Evolutionary conservation across 2,113 vertebrate species (phyloP).

Genomic region (Bubo bubo): DNA sequence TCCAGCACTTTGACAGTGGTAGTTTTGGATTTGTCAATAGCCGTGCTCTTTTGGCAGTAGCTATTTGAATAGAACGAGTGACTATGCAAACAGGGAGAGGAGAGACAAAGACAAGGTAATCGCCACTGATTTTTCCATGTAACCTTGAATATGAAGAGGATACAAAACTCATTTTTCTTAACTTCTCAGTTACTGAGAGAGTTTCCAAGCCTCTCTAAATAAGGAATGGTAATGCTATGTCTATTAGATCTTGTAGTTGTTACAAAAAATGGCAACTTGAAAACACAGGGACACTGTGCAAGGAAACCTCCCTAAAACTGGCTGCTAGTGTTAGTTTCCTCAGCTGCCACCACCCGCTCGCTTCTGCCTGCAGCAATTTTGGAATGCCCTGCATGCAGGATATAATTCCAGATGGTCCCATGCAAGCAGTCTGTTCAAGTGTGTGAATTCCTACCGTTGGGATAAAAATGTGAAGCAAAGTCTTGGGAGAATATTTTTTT

Average conservation of each 20-base stretch:
- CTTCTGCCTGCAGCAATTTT: not conserved
- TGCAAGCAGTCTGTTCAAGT: not conserved
- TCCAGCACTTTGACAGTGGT: not conserved
- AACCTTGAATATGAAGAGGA: not conserved
- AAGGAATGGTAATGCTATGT: not conserved
- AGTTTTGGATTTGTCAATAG: not conserved
- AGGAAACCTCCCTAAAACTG: not conserved
- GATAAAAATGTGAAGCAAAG: not conserved
- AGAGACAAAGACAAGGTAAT: not conserved
- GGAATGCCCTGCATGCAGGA: not conserved
- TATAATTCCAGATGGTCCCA: not conserved
- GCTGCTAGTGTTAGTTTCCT: not conserved
- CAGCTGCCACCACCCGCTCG: rapidly evolving
- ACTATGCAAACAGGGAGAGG: not conserved
- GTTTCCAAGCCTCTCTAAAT: not conserved
- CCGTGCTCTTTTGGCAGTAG: not conserved
- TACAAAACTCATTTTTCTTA: not conserved
- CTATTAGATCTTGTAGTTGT: not conserved
- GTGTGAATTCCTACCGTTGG: not conserved
- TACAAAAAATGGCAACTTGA: not conserved
- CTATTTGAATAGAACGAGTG: not conserved
- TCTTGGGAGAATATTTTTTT: not conserved
- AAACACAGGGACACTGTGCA: not conserved
- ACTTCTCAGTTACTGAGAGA: not conserved
- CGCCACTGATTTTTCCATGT: not conserved